Percentiles rank a stretch among this genome's conserved stretches.
phyloP scores from a whole-genome alignment of 2,888 invertebrate genomes.

The Hesperia comma region DNA sequence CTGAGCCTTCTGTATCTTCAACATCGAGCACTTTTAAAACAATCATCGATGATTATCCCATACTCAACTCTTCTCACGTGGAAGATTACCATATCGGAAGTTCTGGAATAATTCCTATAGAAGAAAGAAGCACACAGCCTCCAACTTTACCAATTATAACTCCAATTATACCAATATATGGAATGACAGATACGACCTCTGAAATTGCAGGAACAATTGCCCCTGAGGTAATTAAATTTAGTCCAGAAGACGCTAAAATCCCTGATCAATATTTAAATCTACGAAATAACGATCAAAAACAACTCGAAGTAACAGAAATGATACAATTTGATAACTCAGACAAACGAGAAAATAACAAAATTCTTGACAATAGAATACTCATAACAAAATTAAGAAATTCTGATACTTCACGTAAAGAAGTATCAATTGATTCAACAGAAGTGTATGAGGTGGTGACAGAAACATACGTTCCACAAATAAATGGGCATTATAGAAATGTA shows the following conservation, averaged over 20 bases:
- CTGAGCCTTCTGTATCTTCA: slow-evolving; percentile 38
- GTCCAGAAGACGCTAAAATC: slow-evolving; percentile 71
- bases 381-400: slow-evolving; percentile 62
- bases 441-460: slow-evolving; percentile 40
- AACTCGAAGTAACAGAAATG: slow-evolving; percentile 41
- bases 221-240: slow-evolving; percentile 68
- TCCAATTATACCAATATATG: slow-evolving; percentile 53
- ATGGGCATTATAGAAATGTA: slow-evolving; percentile 72
- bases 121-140: slow-evolving; percentile 46
- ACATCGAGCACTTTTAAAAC: slow-evolving; percentile 40
- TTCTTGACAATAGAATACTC: slow-evolving; percentile 51
- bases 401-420: slow-evolving; percentile 47
- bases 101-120: slow-evolving; percentile 69
- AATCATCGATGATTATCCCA: slow-evolving; percentile 53
- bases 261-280: slow-evolving; percentile 61
- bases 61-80: slow-evolving; percentile 61
- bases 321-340: slow-evolving; percentile 38
- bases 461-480: slow-evolving; percentile 72
- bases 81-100: slow-evolving; percentile 74
- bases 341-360: slow-evolving; percentile 35
- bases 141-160: slow-evolving; percentile 47
- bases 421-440: slow-evolving; percentile 37
- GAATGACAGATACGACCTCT: slow-evolving; percentile 46
- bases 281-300: slow-evolving; percentile 44
- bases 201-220: slow-evolving; percentile 53